A percentile compares a stretch with the other conserved stretches of the same genome.
Conservation (phyloP, 2,797 vertebrate species). For the Dicrostonyx torquatus region DNA sequence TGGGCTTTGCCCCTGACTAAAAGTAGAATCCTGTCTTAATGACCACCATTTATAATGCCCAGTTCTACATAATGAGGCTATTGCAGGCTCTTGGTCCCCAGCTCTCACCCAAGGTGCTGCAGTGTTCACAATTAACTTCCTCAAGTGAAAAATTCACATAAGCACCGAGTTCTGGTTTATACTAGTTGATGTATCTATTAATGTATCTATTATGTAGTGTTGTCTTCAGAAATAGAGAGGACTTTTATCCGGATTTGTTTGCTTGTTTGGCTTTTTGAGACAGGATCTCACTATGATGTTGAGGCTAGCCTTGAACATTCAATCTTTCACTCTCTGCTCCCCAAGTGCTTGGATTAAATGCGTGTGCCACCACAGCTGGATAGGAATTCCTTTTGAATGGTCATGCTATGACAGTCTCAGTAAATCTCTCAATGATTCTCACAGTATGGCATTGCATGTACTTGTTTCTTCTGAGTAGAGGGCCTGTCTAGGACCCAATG, state of each 20-base stretch:
- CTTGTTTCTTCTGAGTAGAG: neutral
- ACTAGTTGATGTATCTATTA: neutral
- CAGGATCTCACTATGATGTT: neutral
- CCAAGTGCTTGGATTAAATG: too few species aligned
- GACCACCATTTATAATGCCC: constrained; percentile 58
- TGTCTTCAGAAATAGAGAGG: constrained; percentile 46
- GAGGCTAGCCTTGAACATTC: neutral
- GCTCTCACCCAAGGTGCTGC: neutral
- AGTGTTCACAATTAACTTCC: constrained; percentile 57
- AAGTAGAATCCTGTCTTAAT: constrained; percentile 65
- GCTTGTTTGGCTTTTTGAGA: neutral
- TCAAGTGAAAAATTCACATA: constrained; percentile 43
- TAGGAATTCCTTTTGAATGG: constrained; percentile 46
- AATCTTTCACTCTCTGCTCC: neutral
- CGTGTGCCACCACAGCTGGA: neutral
- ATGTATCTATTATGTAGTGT: neutral
- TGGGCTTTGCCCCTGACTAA: constrained; percentile 45
- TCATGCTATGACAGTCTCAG: neutral
- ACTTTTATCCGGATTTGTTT: neutral
- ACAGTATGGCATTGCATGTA: neutral
- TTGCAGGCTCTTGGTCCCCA: constrained; percentile 22
- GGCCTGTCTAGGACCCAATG: neutral
- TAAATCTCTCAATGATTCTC: neutral
- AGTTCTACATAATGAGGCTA: constrained; percentile 59
- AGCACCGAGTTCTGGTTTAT: constrained; percentile 19